Evolutionary conservation across 2,797 vertebrate species (phyloP), one percentile per base, ranked within the genome.

Genomic region (Girardinus metallicus): DNA sequence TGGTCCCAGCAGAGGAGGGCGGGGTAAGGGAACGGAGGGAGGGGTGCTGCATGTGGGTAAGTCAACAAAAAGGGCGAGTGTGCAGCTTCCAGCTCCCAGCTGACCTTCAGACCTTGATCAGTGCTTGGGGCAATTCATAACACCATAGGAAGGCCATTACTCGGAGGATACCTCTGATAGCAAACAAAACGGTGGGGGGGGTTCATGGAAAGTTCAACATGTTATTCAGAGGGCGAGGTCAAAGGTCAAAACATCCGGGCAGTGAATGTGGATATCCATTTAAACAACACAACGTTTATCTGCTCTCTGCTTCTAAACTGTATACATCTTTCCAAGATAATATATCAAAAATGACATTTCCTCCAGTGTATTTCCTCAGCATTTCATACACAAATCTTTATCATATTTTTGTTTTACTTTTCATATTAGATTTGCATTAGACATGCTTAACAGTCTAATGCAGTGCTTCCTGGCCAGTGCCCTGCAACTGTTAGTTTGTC

Each of bases 41-140:
- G 62, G 41, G 34, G 21, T n/a, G 41, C 49, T 80, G 76, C 80
- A 79, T 73, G 77, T 72, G 60, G 78, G 82, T 76, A 66, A 85
- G 77, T 66, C 51, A 21, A 74, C 83, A 79, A 36, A 79, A 82
- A 70, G 83, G 44, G 73, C 18, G 49, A 86, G 80, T 87, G n/a
- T 90, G 86, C 91, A 76, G 85, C 78, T 60, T 80, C 86, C 86
- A 87, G 86, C 90, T 91, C 85, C 89, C 88, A 0, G 78, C 77
- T 87, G 91, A 90, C 88, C 84, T 21, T 31, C 83, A 85, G 88
- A 89, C 86, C 88, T 89, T 82, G 82, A 90, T 86, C 83, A 82
- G 16, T 16, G 66, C 86, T 75, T 7, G 0, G 36, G 74, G 86
- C 74, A 31, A 77, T 85, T 90, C 79, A 75, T 78, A 84, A 60